Conservation (phyloP, 2,797 vertebrate species). For the Champsocephalus gunnari region DNA sequence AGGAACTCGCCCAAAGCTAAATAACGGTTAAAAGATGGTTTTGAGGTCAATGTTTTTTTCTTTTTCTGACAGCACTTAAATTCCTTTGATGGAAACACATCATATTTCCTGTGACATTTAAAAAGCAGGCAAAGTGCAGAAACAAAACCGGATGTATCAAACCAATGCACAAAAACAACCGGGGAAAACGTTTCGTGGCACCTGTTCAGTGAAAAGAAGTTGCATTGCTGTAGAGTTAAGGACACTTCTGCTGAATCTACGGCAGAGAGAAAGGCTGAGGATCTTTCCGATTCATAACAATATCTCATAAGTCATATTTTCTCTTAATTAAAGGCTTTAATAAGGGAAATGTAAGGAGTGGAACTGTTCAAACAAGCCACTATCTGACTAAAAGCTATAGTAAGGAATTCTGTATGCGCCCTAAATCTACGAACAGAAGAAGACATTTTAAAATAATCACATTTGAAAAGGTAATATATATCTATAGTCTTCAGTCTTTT, state of each 20-base stretch:
- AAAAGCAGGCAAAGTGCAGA: conserved; percentile 12
- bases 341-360: background rate
- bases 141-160: conserved; percentile 45
- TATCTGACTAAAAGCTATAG: no score
- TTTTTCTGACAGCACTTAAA: background rate
- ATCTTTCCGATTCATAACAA: background rate
- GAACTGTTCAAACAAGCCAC: background rate
- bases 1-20: background rate
- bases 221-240: background rate
- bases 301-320: no score
- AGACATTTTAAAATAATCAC: background rate
- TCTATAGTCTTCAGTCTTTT: background rate
- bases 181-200: background rate
- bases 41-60: background rate
- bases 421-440: background rate
- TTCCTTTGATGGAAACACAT: conserved; percentile 23
- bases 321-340: background rate
- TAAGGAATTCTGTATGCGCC: background rate
- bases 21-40: conserved; percentile 1
- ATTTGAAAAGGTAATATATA: no score
- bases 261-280: background rate
- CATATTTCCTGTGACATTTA: conserved; percentile 55
- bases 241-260: background rate
- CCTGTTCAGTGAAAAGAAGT: background rate
- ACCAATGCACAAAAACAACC: conserved; percentile 8